A percentile compares a stretch with the other conserved stretches of the same genome.
Evolutionary conservation across 2,797 vertebrate species (phyloP).

Genomic region (Karalla daura): DNA sequence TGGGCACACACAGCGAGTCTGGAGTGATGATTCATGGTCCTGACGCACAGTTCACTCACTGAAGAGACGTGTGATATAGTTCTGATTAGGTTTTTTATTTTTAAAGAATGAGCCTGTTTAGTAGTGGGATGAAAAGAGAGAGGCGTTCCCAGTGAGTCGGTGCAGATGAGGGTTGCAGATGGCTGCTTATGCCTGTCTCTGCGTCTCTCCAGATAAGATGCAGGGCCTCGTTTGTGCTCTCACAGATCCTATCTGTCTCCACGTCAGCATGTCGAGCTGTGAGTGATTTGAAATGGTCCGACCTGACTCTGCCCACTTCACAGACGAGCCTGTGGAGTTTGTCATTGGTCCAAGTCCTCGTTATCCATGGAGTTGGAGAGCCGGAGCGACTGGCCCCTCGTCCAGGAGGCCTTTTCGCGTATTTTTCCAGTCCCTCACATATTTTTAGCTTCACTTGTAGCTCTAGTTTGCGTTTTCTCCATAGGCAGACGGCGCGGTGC

Average conservation of each 20-base stretch:
- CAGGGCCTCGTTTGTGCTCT: neutral
- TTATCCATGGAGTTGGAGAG: too few relatives aligned
- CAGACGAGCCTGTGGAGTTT: too few relatives aligned
- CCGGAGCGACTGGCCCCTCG: neutral
- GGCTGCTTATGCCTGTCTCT: neutral
- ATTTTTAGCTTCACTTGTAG: too few relatives aligned
- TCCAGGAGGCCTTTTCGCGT: neutral
- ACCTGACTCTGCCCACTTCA: conserved; percentile 13
- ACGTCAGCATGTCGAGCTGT: conserved; percentile 42
- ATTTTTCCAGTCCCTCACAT: too few relatives aligned
- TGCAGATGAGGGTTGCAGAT: conserved; percentile 3
- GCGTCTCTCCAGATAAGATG: conserved; percentile 18
- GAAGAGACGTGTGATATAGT: too few relatives aligned
- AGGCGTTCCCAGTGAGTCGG: neutral
- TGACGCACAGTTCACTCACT: neutral
- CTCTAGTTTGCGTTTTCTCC: too few relatives aligned
- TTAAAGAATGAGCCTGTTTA: too few relatives aligned
- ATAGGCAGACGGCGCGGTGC: neutral
- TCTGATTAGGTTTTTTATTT: too few relatives aligned
- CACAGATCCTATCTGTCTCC: conserved; percentile 36
- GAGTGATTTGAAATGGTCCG: conserved; percentile 27
- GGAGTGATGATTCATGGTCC: neutral
- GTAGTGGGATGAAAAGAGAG: neutral
- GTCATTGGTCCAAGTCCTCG: too few relatives aligned
- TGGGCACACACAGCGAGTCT: too few relatives aligned